These are phyloP conservation scores for Diplosoma virens DNA, from an alignment of 23 tunicate genomes.

Conservation along the genomic window DNA sequence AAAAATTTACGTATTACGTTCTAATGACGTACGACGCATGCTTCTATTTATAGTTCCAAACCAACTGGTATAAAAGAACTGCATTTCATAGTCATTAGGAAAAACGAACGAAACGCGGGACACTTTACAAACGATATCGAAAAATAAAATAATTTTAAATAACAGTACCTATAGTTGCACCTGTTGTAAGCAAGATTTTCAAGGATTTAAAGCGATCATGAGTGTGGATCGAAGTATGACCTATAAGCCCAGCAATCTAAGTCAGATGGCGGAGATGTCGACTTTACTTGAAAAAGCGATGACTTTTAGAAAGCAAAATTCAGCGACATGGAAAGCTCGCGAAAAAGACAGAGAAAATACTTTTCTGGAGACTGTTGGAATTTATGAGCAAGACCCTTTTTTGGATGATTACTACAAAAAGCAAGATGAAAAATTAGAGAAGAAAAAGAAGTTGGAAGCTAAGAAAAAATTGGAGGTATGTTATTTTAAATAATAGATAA, in stretches of 20 bases:
- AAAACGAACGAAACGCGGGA: too few relatives aligned
- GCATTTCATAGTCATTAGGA: too few relatives aligned
- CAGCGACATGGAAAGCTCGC: neutral
- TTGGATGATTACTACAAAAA: slow-evolving; percentile 8
- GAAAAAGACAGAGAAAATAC: slow-evolving; percentile 7
- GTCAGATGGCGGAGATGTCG: neutral
- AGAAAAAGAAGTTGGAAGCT: slow-evolving; percentile 10
- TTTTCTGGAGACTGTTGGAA: neutral
- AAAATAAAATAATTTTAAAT: too few relatives aligned
- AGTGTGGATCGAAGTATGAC: neutral
- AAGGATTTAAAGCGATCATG: too few relatives aligned
- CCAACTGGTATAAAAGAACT: too few relatives aligned
- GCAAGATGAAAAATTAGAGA: neutral
- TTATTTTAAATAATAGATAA: too few relatives aligned
- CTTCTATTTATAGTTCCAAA: too few relatives aligned
- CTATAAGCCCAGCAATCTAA: neutral
- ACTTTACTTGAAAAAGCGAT: slow-evolving; percentile 16
- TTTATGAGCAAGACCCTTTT: slow-evolving; percentile 15
- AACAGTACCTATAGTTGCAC: too few relatives aligned
- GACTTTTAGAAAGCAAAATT: neutral
- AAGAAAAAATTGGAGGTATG: slow-evolving; percentile 17
- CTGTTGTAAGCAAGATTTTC: too few relatives aligned
- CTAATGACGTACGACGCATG: too few relatives aligned
- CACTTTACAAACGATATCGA: too few relatives aligned
- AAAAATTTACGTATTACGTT: too few relatives aligned